phyloP scores from a whole-genome alignment of 2,797 vertebrate species.

The Crenuchus spilurus region DNA sequence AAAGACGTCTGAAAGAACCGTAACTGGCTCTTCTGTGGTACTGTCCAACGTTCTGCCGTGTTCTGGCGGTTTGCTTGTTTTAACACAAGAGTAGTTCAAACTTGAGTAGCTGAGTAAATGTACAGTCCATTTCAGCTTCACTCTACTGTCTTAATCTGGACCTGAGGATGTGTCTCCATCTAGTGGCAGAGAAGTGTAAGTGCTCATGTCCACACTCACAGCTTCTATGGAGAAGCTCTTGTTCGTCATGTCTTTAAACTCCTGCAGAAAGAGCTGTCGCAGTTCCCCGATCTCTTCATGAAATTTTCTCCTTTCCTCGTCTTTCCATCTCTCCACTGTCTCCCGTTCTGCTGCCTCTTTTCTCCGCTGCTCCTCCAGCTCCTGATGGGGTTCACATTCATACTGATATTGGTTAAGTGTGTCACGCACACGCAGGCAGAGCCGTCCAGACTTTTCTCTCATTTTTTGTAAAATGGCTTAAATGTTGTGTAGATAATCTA shows the following conservation, averaged over 20 bases:
- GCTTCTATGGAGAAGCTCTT: conserved; percentile 69
- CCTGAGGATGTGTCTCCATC: conserved; percentile 61
- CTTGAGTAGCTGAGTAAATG: too few relatives aligned
- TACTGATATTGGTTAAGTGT: too few relatives aligned
- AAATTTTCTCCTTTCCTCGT: conserved; percentile 72
- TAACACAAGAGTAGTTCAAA: too few relatives aligned
- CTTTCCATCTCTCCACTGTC: conserved; percentile 74
- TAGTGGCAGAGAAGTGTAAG: conserved; percentile 49
- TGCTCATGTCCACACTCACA: conserved; percentile 60
- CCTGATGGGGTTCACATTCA: too few relatives aligned
- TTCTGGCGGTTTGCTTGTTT: too few relatives aligned
- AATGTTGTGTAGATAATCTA: too few relatives aligned
- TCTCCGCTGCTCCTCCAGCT: conserved; percentile 56
- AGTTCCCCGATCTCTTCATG: conserved; percentile 70
- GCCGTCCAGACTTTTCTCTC: too few relatives aligned
- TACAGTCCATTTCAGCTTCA: not conserved
- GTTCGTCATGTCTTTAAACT: conserved; percentile 66
- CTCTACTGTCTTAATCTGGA: not conserved
- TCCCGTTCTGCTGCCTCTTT: conserved; percentile 62
- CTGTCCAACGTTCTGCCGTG: too few relatives aligned
- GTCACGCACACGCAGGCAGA: too few relatives aligned
- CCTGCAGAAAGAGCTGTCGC: conserved; percentile 66
- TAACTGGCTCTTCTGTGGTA: too few relatives aligned
- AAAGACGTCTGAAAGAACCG: too few relatives aligned
- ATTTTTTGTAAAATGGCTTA: too few relatives aligned